Evolutionary conservation across 2,888 invertebrate species (phyloP).

Genomic region (Cecidostiba fungosa): DNA sequence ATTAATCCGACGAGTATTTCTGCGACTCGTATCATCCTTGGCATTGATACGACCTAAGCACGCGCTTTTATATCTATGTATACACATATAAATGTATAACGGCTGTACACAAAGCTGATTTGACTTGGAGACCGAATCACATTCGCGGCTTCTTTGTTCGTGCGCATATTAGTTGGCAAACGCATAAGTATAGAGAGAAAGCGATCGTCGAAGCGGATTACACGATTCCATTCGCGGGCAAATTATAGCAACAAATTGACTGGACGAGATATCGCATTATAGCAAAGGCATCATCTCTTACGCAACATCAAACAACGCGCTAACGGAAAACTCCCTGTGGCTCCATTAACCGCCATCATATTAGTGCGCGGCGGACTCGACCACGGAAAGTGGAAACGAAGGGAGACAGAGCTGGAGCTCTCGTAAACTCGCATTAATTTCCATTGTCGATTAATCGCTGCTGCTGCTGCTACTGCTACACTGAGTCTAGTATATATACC

Average conservation of each 20-base stretch:
- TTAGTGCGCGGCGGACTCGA: background rate
- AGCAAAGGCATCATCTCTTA: background rate
- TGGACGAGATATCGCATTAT: background rate
- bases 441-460: conserved; percentile 51
- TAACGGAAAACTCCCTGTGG: background rate
- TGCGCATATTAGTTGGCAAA: no score
- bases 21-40: background rate
- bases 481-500: background rate
- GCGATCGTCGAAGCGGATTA: background rate
- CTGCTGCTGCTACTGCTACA: no score
- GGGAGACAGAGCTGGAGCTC: background rate
- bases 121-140: no score
- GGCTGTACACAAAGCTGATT: background rate
- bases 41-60: background rate
- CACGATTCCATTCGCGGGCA: background rate
- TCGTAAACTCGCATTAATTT: conserved; percentile 43
- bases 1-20: conserved; percentile 63
- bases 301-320: background rate
- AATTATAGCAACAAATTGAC: background rate
- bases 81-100: background rate
- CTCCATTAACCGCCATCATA: background rate
- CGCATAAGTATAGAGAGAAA: background rate
- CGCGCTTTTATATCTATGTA: background rate
- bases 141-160: background rate
- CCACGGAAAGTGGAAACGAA: conserved; percentile 25